These are phyloP conservation scores for Iphiclides podalirius DNA, from an alignment of 2,888 invertebrate genomes.

Conservation along the genomic window DNA sequence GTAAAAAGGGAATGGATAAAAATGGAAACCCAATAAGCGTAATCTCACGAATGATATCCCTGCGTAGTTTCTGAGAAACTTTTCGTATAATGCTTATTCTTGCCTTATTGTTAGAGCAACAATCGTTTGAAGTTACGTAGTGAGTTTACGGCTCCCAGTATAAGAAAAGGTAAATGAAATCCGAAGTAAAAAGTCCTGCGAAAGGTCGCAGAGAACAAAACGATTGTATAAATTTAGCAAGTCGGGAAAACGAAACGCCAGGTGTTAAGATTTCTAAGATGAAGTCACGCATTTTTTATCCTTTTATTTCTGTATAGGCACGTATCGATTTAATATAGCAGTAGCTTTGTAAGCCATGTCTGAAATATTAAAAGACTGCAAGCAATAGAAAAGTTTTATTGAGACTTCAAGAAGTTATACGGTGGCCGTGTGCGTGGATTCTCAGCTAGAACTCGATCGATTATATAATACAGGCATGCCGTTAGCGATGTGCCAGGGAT, in stretches of 20 bases:
- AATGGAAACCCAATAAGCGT: conserved; percentile 5
- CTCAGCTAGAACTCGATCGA: conserved; percentile 30
- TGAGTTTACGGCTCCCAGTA: conserved; percentile 23
- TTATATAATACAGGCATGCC: conserved; percentile 68
- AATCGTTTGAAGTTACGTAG: conserved; percentile 26
- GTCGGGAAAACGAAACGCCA: conserved; percentile 15
- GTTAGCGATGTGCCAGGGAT: conserved; percentile 70
- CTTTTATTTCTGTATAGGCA: conserved; percentile 1
- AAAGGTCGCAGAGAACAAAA: conserved; percentile 21
- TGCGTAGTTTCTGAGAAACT: conserved; percentile 19
- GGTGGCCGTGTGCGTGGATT: conserved; percentile 36
- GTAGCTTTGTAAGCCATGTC: conserved; percentile 19
- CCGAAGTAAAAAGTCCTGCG: conserved; percentile 21
- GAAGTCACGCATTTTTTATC: not conserved
- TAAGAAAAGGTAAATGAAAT: conserved; percentile 26
- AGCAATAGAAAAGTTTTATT: conserved; percentile 25
- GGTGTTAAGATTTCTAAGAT: conserved; percentile 12
- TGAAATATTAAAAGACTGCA: conserved; percentile 21
- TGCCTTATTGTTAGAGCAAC: conserved; percentile 25
- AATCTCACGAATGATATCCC: conserved; percentile 17
- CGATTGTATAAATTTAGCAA: conserved; percentile 20
- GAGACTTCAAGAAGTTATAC: conserved; percentile 26
- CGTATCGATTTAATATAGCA: conserved; percentile 11
- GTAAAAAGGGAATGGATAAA: not conserved
- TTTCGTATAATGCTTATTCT: conserved; percentile 25